Evolutionary conservation across 2,888 invertebrate species (phyloP).

Genomic region (Busseola fusca): DNA sequence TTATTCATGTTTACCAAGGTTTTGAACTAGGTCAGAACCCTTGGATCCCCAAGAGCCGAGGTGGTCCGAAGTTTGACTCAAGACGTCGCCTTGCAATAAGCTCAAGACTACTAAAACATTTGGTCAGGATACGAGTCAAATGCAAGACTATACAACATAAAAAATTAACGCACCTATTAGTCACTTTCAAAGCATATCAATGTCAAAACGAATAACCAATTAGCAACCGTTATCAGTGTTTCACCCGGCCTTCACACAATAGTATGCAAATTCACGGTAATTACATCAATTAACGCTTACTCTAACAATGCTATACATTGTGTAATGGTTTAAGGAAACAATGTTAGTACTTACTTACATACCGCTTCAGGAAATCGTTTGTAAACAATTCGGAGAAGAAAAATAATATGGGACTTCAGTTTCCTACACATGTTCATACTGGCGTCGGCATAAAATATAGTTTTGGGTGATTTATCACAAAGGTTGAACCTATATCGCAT

Average conservation of each 20-base stretch:
- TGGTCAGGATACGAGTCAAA: not conserved
- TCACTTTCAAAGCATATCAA: conserved; percentile 29
- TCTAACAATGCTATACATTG: conserved; percentile 33
- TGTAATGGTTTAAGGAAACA: conserved; percentile 35
- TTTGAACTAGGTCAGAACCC: not conserved
- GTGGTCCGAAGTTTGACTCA: not conserved
- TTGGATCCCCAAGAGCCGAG: not conserved
- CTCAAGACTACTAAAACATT: not conserved
- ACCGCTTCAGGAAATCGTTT: conserved; percentile 25
- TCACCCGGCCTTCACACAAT: conserved; percentile 42
- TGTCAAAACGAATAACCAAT: conserved; percentile 31
- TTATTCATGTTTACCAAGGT: not conserved
- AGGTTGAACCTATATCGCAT: not conserved
- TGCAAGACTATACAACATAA: not conserved
- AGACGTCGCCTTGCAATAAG: conserved; percentile 5
- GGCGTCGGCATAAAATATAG: not conserved
- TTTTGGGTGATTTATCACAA: not conserved
- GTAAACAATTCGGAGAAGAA: conserved; percentile 25
- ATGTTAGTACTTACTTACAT: not conserved
- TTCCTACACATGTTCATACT: too few relatives aligned
- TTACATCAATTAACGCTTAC: conserved; percentile 31
- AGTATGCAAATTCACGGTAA: conserved; percentile 37
- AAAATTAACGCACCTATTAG: conserved; percentile 1
- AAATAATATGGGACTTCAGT: too few relatives aligned
- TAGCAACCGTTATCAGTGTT: conserved; percentile 20